Evolutionary conservation across 2,113 vertebrate genomes (phyloP), one percentile per base, ranked within the genome.

Genomic region (Triplophysa siluroides): DNA sequence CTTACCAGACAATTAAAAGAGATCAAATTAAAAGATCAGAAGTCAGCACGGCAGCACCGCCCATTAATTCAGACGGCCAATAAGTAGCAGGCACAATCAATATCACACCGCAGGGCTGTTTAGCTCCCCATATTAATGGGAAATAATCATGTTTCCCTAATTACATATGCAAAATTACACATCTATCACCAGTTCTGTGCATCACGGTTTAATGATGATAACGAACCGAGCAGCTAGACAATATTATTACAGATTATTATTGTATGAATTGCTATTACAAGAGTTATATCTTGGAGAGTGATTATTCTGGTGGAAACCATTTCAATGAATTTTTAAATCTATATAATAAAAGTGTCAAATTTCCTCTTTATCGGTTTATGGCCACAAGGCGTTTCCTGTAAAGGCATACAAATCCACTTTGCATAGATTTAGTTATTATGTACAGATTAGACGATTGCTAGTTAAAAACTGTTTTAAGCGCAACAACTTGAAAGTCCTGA

Each of bases 11-110:
- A 87, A 87, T 89, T 88, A 88, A 89, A 87, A 82, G 33, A 88
- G 83, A 88, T 87, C 83, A 82, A 86, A 86, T 77, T 79, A 79
- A 87, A 83, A 89, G 87, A 86, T 86, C 81, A 87, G 78, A 85
- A 83, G 86, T 88, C 85, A 87, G 78, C 73, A 81, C 76, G 81
- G 54, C 70, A 85, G 77, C 81, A 56, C 21, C 14, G 63, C 74
- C 38, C 82, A 86, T 85, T 85, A 84, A 89, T 89, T 88, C 81
- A 83, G 67, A 72, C 77, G 58, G 79, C 77, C 84, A 86, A 87
- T 85, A 88, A 82, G 83, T 78, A 80, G 79, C 63, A 65, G 41
- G 78, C 74, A 76, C 83, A 86, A 87, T 88, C 86, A 83, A 84
- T 86, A 84, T 71, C 54, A 75, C 83, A 84, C 74, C 45, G 71